Percentiles rank a stretch among this genome's conserved stretches.
Conservation (phyloP, 2,113 vertebrate species). For the Clarias magur region DNA sequence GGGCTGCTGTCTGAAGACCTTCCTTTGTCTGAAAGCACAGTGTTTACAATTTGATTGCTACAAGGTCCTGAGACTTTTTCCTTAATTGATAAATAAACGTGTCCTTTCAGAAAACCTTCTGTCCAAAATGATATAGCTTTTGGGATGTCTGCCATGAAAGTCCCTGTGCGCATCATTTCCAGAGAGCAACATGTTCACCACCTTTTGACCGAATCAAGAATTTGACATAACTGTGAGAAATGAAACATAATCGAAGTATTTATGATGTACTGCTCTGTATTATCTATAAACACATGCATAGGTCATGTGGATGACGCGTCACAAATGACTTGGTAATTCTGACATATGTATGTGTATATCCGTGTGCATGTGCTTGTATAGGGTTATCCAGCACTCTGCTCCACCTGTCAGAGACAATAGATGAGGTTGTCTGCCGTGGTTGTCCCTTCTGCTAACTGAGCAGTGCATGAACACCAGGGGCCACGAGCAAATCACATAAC, state of each 20-base stretch:
- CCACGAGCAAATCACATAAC: constrained; percentile 46
- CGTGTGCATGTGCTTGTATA: too few species aligned
- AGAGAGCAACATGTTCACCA: background rate
- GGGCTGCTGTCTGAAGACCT: background rate
- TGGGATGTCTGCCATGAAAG: background rate
- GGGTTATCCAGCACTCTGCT: background rate
- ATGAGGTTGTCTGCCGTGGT: constrained; percentile 33
- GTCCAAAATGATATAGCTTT: background rate
- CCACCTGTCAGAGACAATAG: constrained; percentile 38
- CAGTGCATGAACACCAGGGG: constrained; percentile 43
- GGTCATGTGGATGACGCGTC: constrained; percentile 3
- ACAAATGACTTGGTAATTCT: constrained; percentile 24
- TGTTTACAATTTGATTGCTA: background rate
- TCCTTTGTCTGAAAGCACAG: background rate
- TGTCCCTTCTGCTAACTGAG: constrained; percentile 42
- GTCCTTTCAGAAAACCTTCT: background rate
- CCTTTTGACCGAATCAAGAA: background rate
- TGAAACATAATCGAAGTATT: background rate
- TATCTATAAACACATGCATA: background rate
- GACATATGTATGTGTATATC: background rate
- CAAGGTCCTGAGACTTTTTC: background rate
- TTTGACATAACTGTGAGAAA: too few species aligned
- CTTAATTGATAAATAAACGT: background rate
- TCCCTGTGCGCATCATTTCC: background rate
- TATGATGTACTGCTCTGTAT: background rate